Percentiles rank a stretch among this genome's conserved stretches.
Evolutionary conservation across 2,113 vertebrate species (phyloP).

Genomic region (Tor tambroides): DNA sequence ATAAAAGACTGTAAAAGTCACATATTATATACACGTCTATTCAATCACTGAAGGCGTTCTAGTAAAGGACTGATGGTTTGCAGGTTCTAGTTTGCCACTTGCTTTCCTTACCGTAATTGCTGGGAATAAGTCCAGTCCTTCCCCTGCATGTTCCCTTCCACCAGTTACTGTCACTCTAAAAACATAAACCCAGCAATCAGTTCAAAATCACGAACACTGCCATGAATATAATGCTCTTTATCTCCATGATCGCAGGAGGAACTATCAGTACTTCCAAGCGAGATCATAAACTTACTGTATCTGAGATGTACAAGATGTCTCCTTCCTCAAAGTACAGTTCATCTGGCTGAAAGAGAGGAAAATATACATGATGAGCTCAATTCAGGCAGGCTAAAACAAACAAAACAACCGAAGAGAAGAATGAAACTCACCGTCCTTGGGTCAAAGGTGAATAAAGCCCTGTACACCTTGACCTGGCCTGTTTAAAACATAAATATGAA

Average conservation of each 20-base stretch:
- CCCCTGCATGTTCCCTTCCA: constrained; percentile 98
- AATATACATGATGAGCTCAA: not conserved
- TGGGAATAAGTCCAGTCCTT: constrained; percentile 95
- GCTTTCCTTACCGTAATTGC: constrained; percentile 93
- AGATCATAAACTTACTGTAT: constrained; percentile 82
- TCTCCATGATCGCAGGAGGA: not conserved
- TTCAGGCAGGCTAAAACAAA: not conserved
- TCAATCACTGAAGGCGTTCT: not conserved
- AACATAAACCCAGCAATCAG: constrained; percentile 26
- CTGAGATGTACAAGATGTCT: constrained; percentile 96
- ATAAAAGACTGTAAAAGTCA: not conserved
- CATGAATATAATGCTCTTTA: not conserved
- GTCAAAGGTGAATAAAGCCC: constrained; percentile 94
- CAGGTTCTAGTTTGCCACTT: constrained; percentile 1
- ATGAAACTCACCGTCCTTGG: constrained; percentile 90
- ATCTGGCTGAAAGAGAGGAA: constrained; percentile 83
- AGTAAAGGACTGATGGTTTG: not conserved
- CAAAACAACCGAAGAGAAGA: not conserved
- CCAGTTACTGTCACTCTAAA: constrained; percentile 95
- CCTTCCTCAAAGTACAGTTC: constrained; percentile 98
- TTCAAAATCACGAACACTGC: not conserved
- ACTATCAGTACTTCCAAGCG: not conserved
- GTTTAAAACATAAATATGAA: constrained; percentile 20
- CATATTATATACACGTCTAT: not conserved
- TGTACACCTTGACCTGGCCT: constrained; percentile 97